Conservation (phyloP, 2,113 vertebrate genomes). For the Heterotilapia buettikoferi region DNA sequence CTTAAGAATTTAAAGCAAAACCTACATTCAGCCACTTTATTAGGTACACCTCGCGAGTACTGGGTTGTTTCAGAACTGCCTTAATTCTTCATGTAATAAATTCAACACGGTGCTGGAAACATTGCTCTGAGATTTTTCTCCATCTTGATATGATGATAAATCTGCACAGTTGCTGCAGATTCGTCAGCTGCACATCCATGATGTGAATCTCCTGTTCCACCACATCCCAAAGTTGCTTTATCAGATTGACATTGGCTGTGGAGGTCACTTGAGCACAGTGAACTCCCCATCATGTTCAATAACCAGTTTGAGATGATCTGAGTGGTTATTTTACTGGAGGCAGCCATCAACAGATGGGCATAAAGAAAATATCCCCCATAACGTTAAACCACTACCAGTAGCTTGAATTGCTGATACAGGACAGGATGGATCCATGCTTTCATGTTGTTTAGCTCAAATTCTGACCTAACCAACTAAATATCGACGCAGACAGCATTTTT, state of each 20-base stretch:
- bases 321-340: neutral
- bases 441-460: neutral
- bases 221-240: neutral
- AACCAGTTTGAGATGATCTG: neutral
- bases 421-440: neutral
- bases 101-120: neutral
- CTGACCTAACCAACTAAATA: neutral
- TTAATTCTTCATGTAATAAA: neutral
- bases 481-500: neutral
- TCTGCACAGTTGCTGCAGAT: neutral
- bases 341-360: neutral
- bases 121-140: neutral
- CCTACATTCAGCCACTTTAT: no score
- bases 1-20: neutral
- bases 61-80: neutral
- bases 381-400: neutral
- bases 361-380: neutral
- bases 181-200: neutral
- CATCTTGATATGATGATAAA: neutral
- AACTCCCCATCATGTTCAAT: neutral
- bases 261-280: neutral
- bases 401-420: neutral
- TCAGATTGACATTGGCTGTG: neutral
- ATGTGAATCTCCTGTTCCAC: neutral
- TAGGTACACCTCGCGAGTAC: no score